phyloP scores from a whole-genome alignment of 2,113 vertebrate genomes.

The Antechinus flavipes region DNA sequence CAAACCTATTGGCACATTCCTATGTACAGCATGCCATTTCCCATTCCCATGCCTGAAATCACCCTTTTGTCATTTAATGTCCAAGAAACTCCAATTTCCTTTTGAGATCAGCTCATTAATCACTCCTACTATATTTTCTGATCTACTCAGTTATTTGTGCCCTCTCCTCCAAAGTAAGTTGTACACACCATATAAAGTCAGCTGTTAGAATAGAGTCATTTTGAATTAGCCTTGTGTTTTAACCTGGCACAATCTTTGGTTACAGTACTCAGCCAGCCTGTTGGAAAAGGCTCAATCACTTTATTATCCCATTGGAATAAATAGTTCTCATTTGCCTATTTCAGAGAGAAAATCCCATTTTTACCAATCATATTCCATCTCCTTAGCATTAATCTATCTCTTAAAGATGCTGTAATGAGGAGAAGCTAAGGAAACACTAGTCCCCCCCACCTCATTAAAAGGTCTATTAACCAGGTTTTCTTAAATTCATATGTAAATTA shows the following conservation, averaged over 20 bases:
- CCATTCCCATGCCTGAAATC: neutral
- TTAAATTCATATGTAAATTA: no score
- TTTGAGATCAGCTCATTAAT: neutral
- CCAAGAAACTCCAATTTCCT: neutral
- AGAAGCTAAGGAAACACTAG: no score
- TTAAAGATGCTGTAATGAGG: no score
- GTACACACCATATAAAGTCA: neutral
- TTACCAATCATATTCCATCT: neutral
- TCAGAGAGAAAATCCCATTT: neutral
- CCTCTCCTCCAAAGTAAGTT: neutral
- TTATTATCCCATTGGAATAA: neutral
- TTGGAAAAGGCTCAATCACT: neutral
- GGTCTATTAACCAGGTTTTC: no score
- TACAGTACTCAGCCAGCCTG: neutral
- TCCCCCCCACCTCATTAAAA: no score
- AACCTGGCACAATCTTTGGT: neutral
- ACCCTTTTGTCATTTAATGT: neutral
- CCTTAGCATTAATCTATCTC: no score
- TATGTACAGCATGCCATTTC: neutral
- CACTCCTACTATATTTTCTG: neutral
- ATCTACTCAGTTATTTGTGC: neutral
- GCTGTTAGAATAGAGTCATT: neutral
- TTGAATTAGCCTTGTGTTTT: neutral
- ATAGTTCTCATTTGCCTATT: no score
- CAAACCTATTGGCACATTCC: neutral